Percentiles rank a stretch among this genome's conserved stretches.
Evolutionary conservation across 1,140 invertebrate genomes (phyloP).

Genomic region (Bathynomus jamesi): DNA sequence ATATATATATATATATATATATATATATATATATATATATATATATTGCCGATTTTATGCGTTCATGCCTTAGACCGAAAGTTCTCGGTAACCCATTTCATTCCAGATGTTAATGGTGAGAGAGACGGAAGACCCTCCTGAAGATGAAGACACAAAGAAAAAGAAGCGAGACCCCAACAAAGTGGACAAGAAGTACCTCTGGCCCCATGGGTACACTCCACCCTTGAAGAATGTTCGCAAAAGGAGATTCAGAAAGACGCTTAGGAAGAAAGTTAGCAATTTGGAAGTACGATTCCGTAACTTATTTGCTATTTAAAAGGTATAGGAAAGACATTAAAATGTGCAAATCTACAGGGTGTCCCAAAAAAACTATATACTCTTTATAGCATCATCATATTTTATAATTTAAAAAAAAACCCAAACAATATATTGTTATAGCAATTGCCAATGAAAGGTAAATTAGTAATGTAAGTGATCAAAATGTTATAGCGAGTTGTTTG

Average conservation of each 20-base stretch:
- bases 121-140: constrained; percentile 59
- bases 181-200: constrained; percentile 89
- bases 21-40: constrained; percentile 1
- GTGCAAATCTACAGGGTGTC: no score
- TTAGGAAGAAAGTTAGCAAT: constrained; percentile 72
- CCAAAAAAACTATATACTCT: no score
- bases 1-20: constrained; percentile 6
- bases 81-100: no score
- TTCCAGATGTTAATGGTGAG: constrained; percentile 49
- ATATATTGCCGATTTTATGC: neutral
- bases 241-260: constrained; percentile 84
- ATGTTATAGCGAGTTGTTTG: no score
- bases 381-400: no score
- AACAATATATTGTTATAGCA: no score
- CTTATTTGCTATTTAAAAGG: no score
- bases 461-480: no score
- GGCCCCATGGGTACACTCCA: constrained; percentile 87
- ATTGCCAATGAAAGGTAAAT: no score
- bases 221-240: constrained; percentile 91
- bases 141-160: constrained; percentile 71
- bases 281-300: neutral
- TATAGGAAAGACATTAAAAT: no score
- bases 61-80: no score
- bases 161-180: constrained; percentile 85
- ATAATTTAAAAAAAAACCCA: no score